phyloP scores from a whole-genome alignment of 2,888 invertebrate species.

The Eilema depressum region DNA sequence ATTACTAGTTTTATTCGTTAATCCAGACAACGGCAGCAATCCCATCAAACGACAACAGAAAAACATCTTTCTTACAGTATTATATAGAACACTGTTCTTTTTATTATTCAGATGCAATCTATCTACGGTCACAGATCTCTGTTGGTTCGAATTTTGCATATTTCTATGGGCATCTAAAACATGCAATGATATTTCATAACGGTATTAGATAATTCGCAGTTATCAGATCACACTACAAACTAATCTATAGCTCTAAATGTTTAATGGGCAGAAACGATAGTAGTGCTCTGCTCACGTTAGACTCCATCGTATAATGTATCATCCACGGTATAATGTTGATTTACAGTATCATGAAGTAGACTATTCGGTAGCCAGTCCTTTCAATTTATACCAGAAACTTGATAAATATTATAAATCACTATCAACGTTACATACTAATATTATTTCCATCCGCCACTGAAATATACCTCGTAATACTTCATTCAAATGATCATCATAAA shows the following conservation, averaged over 20 bases:
- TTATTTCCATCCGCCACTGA: no score
- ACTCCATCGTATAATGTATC: no score
- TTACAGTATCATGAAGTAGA: not conserved
- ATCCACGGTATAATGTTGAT: no score
- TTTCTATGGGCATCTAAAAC: slow-evolving; percentile 3
- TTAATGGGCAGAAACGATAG: no score
- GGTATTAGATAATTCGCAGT: no score
- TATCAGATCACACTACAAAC: not conserved
- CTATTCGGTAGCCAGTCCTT: not conserved
- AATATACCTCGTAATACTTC: no score
- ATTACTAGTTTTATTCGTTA: not conserved
- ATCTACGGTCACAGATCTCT: not conserved
- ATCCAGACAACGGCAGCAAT: slow-evolving; percentile 4
- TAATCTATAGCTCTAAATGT: no score
- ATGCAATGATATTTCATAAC: not conserved
- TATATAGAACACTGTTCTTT: not conserved
- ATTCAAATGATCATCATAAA: no score
- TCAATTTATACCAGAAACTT: not conserved
- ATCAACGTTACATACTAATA: no score
- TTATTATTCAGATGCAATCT: not conserved
- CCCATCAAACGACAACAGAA: not conserved
- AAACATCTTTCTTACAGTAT: not conserved
- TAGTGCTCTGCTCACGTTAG: no score
- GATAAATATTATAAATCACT: no score
- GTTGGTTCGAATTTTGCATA: not conserved